Evolutionary conservation across 2,113 vertebrate genomes (phyloP).

Genomic region (Leptosomus discolor): DNA sequence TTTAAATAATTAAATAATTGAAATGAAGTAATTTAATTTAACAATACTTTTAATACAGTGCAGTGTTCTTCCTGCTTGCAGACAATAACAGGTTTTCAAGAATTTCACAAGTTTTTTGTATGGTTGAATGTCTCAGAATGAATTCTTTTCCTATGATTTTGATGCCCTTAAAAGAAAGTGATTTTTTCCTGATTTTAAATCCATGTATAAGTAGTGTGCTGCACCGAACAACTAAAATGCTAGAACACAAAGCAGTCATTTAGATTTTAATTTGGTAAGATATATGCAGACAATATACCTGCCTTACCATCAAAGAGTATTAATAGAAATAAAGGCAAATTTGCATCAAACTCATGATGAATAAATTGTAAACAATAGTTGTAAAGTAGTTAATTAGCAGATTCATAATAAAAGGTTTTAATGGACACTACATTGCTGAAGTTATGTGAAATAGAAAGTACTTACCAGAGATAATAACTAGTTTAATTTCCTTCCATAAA

Average conservation of each 20-base stretch:
- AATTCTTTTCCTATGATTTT: neutral
- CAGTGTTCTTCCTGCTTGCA: neutral
- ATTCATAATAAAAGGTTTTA: slow-evolving; percentile 3
- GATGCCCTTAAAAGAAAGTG: neutral
- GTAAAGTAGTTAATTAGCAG: neutral
- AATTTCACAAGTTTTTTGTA: neutral
- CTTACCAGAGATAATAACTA: slow-evolving; percentile 15
- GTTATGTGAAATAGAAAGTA: slow-evolving; percentile 12
- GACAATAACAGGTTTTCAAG: neutral
- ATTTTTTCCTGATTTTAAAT: neutral
- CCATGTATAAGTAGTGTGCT: neutral
- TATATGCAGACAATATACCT: neutral
- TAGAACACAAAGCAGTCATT: neutral
- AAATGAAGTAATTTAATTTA: neutral
- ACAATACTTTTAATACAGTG: neutral
- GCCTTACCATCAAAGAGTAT: neutral
- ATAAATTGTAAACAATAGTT: neutral
- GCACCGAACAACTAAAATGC: neutral
- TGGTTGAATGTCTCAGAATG: neutral
- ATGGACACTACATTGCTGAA: neutral
- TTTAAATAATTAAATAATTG: neutral
- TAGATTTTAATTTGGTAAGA: slow-evolving; percentile 11
- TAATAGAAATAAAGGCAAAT: neutral
- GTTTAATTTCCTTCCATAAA: slow-evolving; percentile 32
- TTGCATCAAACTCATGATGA: neutral